phyloP scores from a whole-genome alignment of 1,140 invertebrate species.

The Atta cephalotes region DNA sequence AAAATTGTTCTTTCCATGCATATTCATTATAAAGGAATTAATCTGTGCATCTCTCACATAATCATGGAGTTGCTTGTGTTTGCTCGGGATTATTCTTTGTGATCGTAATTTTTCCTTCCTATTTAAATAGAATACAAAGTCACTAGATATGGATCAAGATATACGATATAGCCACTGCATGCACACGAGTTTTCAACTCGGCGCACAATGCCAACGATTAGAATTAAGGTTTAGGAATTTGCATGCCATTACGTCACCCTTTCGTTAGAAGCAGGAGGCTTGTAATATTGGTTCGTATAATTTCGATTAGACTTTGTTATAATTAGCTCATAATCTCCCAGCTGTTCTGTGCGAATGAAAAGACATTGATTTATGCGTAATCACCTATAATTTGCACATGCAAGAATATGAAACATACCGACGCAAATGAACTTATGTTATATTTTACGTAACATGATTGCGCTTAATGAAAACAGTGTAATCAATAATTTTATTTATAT shows the following conservation, averaged over 20 bases:
- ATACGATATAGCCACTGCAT: background rate
- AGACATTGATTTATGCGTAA: conserved; percentile 30
- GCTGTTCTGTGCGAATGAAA: background rate
- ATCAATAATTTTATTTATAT: conserved; percentile 14
- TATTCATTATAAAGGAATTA: background rate
- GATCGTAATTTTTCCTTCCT: background rate
- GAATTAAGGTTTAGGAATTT: conserved; percentile 15
- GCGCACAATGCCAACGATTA: background rate
- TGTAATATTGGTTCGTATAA: background rate
- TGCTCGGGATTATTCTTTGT: background rate
- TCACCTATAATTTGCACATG: conserved; percentile 42
- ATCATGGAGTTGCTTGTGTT: background rate
- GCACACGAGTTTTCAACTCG: background rate
- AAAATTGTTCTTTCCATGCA: too few relatives aligned
- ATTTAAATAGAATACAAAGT: conserved; percentile 29
- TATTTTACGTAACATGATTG: conserved; percentile 30
- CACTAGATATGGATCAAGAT: conserved; percentile 32
- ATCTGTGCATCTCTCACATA: background rate
- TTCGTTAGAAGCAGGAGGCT: background rate
- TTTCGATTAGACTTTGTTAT: conserved; percentile 29
- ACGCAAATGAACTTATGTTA: background rate
- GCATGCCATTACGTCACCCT: background rate
- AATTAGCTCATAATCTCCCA: conserved; percentile 10
- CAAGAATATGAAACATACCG: background rate
- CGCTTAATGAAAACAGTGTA: background rate